Percentiles rank a stretch among this genome's conserved stretches.
Conservation (phyloP, 1,140 invertebrate species). For the Cylas formicarius region DNA sequence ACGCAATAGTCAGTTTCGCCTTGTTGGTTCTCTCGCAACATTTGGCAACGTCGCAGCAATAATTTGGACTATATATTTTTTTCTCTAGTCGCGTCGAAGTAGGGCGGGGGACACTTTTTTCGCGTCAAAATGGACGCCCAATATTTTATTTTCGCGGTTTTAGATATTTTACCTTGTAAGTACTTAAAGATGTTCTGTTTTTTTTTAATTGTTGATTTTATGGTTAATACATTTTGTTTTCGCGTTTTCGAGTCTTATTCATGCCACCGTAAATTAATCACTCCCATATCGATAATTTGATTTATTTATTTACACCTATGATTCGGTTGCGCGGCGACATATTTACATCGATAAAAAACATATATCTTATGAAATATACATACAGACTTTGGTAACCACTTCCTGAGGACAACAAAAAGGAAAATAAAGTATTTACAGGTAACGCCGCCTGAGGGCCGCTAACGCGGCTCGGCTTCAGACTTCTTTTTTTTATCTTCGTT, state of each 20-base stretch:
- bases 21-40: constrained; percentile 50
- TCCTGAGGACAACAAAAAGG: constrained; percentile 27
- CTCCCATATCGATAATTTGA: background rate
- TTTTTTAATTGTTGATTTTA: constrained; percentile 7
- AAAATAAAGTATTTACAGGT: too few species aligned
- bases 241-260: background rate
- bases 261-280: background rate
- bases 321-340: constrained; percentile 24
- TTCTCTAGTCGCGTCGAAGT: background rate
- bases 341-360: constrained; percentile 30
- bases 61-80: constrained; percentile 8
- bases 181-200: constrained; percentile 3
- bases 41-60: constrained; percentile 12
- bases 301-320: constrained; percentile 24
- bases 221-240: constrained; percentile 8
- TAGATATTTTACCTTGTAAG: constrained; percentile 9
- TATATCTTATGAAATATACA: constrained; percentile 25
- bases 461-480: too few species aligned
- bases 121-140: background rate
- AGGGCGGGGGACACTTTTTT: background rate
- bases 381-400: constrained; percentile 29
- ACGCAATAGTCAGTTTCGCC: constrained; percentile 57
- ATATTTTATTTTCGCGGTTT: background rate
- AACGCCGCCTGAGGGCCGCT: too few species aligned
- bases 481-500: too few species aligned